phyloP scores from a whole-genome alignment of 2,888 invertebrate genomes.

The Adelphocoris suturalis region DNA sequence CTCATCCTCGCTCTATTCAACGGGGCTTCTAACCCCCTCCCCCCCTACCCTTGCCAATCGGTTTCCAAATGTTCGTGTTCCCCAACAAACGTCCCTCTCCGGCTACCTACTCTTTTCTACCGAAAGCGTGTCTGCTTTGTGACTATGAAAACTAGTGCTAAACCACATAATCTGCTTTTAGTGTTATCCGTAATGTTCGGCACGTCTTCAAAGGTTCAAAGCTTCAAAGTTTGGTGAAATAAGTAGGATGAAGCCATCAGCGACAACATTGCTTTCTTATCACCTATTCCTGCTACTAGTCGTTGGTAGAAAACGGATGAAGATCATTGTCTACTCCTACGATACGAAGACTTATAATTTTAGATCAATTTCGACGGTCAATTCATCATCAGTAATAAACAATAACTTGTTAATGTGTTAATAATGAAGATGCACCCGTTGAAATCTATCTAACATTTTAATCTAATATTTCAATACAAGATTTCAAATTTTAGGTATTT shows the following conservation, averaged over 20 bases:
- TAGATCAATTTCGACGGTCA: too few species aligned
- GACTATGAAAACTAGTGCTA: slow-evolving; percentile 6
- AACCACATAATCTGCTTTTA: slow-evolving; percentile 51
- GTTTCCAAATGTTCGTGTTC: slow-evolving; percentile 53
- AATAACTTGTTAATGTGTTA: too few species aligned
- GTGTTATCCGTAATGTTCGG: slow-evolving; percentile 10
- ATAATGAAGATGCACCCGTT: too few species aligned
- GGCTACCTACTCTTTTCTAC: not conserved
- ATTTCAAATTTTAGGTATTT: too few species aligned
- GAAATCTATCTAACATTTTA: too few species aligned
- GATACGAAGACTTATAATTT: too few species aligned
- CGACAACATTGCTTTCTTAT: too few species aligned
- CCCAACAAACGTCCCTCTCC: slow-evolving; percentile 9
- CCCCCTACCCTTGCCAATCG: not conserved
- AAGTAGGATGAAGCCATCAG: not conserved
- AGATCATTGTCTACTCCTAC: too few species aligned
- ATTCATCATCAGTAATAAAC: too few species aligned
- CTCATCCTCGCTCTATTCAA: slow-evolving; percentile 36
- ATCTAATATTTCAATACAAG: too few species aligned
- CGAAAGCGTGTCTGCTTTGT: slow-evolving; percentile 45
- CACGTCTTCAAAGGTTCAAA: not conserved
- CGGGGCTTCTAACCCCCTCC: slow-evolving; percentile 10
- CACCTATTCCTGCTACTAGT: too few species aligned
- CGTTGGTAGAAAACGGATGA: too few species aligned
- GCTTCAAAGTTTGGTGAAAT: not conserved